These are phyloP conservation scores for Psettodes erumei DNA, from an alignment of 2,113 vertebrate species.

Conservation along the genomic window DNA sequence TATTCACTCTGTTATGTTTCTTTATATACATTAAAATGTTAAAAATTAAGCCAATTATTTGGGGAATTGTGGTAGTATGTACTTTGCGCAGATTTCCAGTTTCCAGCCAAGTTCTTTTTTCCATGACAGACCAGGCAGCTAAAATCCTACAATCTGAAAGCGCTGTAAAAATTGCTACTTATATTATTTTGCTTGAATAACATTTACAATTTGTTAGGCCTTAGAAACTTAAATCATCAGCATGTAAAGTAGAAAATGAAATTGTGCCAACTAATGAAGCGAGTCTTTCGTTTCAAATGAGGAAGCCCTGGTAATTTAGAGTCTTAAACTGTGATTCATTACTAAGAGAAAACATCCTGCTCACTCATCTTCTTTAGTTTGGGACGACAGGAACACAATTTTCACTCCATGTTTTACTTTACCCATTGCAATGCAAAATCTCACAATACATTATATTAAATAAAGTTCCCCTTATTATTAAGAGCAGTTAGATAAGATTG, in stretches of 20 bases:
- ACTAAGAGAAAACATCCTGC: not conserved
- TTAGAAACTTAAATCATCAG: too few relatives aligned
- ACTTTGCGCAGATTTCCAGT: too few relatives aligned
- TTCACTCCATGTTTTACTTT: not conserved
- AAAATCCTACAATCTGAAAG: too few relatives aligned
- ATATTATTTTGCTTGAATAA: not conserved
- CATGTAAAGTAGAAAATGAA: not conserved
- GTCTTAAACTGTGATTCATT: not conserved
- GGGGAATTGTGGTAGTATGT: too few relatives aligned
- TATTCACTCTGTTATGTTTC: too few relatives aligned
- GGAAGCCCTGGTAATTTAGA: not conserved
- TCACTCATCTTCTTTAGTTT: not conserved
- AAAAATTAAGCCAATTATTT: too few relatives aligned
- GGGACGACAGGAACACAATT: not conserved
- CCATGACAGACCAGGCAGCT: too few relatives aligned
- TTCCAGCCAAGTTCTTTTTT: too few relatives aligned
- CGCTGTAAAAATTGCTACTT: too few relatives aligned
- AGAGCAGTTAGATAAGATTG: not conserved
- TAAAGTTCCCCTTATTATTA: not conserved
- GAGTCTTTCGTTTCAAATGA: not conserved
- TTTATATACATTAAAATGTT: too few relatives aligned
- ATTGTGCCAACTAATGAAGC: not conserved
- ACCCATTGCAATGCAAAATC: not conserved
- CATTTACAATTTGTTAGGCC: not conserved
- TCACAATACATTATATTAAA: not conserved